Evolutionary conservation across 1,140 invertebrate species (phyloP).

Genomic region (Zaprionus gabonicus): DNA sequence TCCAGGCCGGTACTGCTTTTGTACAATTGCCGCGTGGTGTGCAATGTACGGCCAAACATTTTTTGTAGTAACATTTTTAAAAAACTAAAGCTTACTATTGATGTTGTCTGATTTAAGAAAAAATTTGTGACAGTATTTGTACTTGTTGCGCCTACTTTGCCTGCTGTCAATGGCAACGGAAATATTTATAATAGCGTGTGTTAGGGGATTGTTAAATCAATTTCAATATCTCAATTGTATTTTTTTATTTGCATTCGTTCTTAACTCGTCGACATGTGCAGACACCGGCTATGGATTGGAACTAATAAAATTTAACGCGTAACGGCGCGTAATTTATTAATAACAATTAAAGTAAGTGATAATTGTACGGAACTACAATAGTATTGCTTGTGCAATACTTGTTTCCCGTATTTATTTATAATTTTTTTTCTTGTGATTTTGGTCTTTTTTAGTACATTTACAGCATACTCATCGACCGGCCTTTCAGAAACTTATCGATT

Average conservation of each 20-base stretch:
- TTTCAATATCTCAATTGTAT: constrained; percentile 44
- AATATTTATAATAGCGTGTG: constrained; percentile 26
- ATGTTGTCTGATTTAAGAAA: not conserved
- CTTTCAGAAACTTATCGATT: constrained; percentile 25
- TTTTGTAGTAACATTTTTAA: constrained; percentile 60
- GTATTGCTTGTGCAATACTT: constrained; percentile 47
- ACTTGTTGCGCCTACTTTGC: constrained; percentile 41
- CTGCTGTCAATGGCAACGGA: constrained; percentile 59
- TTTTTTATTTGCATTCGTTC: constrained; percentile 56
- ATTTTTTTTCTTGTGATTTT: constrained; percentile 5
- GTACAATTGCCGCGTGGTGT: constrained; percentile 84
- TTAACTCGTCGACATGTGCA: constrained; percentile 43
- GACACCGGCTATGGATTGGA: constrained; percentile 28
- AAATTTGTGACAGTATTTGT: not conserved
- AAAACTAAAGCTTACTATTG: not conserved
- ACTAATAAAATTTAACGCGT: constrained; percentile 40
- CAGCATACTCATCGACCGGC: not conserved
- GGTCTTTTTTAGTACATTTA: constrained; percentile 31
- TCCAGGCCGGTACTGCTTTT: constrained; percentile 70
- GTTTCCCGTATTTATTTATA: constrained; percentile 28
- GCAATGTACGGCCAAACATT: constrained; percentile 68
- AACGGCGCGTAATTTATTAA: constrained; percentile 39
- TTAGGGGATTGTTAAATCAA: constrained; percentile 61
- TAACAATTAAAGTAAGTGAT: constrained; percentile 22
- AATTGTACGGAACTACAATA: not conserved